These are phyloP conservation scores for Oryzias javanicus DNA, from an alignment of 2,113 vertebrate species.

Conservation along the genomic window DNA sequence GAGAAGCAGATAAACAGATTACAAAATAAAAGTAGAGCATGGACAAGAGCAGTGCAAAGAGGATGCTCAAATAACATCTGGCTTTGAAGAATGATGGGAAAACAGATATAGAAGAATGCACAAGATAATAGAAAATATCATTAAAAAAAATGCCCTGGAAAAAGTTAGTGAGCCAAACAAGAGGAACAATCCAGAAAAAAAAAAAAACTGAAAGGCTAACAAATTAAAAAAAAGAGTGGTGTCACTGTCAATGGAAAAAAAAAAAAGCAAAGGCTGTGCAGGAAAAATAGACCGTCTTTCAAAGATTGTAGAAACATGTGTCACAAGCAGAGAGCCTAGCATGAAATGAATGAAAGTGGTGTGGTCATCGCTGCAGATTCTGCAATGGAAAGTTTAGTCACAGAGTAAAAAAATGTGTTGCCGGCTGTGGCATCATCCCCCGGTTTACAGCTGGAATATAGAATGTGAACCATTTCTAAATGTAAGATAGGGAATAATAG, in stretches of 20 bases:
- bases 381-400: too few species aligned
- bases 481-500: too few species aligned
- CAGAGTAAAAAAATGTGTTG: too few species aligned
- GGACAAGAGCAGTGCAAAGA: constrained; percentile 22
- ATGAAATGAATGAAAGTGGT: too few species aligned
- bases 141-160: constrained; percentile 1
- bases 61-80: constrained; percentile 41
- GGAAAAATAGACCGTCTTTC: too few species aligned
- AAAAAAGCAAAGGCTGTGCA: neutral
- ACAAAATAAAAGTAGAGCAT: constrained; percentile 17
- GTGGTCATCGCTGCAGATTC: too few species aligned
- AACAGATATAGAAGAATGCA: constrained; percentile 13
- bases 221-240: neutral
- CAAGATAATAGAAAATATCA: constrained; percentile 9
- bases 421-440: too few species aligned
- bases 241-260: constrained; percentile 2
- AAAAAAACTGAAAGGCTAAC: neutral
- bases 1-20: constrained; percentile 20
- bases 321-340: too few species aligned
- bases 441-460: too few species aligned
- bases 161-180: constrained; percentile 15
- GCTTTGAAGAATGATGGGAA: constrained; percentile 5
- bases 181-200: neutral
- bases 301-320: too few species aligned
- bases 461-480: too few species aligned